Conservation (phyloP, 2,113 vertebrate genomes). For the Tychaedon coryphoeus region DNA sequence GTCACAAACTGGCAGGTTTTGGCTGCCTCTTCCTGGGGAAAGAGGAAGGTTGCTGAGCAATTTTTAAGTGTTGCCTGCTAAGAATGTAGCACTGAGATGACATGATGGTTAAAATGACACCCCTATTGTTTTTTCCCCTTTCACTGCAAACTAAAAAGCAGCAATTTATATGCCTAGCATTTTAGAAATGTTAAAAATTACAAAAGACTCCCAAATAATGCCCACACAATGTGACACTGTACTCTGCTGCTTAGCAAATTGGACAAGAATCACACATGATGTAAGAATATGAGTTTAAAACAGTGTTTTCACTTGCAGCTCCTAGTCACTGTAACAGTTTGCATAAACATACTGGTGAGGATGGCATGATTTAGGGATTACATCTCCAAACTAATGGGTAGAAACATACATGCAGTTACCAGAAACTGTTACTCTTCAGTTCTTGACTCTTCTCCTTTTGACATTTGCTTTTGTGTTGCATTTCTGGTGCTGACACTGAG, state of each 20-base stretch:
- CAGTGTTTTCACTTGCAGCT: not conserved
- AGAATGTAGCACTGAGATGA: not conserved
- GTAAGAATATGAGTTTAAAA: not conserved
- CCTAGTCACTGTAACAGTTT: not conserved
- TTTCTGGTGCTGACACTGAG: not conserved
- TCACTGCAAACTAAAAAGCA: not conserved
- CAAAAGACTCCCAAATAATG: constrained; percentile 20
- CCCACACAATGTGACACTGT: constrained; percentile 31
- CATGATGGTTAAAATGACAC: not conserved
- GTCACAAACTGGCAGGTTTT: not conserved
- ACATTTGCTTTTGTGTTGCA: not conserved
- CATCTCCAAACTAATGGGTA: not conserved
- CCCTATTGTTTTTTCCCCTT: not conserved
- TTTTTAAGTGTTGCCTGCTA: not conserved
- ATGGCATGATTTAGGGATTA: not conserved
- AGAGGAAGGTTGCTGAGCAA: not conserved
- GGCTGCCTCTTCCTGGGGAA: not conserved
- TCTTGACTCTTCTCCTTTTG: not conserved
- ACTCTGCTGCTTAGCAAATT: constrained; percentile 25
- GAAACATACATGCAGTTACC: not conserved
- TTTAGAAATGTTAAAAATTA: constrained; percentile 25
- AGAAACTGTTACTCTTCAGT: not conserved
- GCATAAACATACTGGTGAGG: not conserved
- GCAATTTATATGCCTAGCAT: not conserved
- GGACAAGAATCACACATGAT: not conserved